Percentiles rank a stretch among this genome's conserved stretches.
Conservation (phyloP, 2,797 vertebrate species). For the Ambastaia sidthimunki region DNA sequence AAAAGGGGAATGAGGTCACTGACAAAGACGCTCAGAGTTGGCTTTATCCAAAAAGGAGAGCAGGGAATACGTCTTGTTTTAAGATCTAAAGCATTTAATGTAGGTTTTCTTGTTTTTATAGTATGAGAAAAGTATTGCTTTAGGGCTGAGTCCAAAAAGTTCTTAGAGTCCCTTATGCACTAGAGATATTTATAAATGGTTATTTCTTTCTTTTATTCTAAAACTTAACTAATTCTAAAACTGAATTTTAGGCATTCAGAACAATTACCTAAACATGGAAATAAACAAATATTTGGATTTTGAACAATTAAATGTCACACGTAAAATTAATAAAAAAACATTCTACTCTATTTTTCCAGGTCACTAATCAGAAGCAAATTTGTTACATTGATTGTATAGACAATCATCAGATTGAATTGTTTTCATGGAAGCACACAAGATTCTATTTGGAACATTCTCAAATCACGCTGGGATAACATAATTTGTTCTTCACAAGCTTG, state of each 20-base stretch:
- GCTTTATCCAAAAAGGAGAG: conserved; percentile 17
- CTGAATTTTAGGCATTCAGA: not conserved
- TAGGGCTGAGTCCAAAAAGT: conserved; percentile 19
- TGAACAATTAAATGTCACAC: not conserved
- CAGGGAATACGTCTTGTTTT: not conserved
- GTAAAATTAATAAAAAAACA: too few relatives aligned
- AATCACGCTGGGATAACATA: not conserved
- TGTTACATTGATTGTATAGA: not conserved
- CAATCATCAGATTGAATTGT: not conserved
- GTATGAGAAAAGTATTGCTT: conserved; percentile 19
- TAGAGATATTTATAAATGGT: conserved; percentile 5
- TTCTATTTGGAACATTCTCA: not conserved
- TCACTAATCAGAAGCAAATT: not conserved
- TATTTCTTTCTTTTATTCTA: not conserved
- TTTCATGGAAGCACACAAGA: not conserved
- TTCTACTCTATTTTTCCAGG: not conserved
- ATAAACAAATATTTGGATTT: not conserved
- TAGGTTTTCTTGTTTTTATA: not conserved
- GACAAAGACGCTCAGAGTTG: conserved; percentile 7
- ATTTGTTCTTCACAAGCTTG: too few relatives aligned
- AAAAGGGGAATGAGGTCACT: conserved; percentile 33
- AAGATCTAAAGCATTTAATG: not conserved
- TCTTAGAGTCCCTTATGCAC: not conserved
- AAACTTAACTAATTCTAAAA: not conserved
- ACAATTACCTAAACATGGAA: not conserved